Percentiles rank a stretch among this genome's conserved stretches.
Conservation (phyloP, 1,140 invertebrate species). For the Diprion similis region DNA sequence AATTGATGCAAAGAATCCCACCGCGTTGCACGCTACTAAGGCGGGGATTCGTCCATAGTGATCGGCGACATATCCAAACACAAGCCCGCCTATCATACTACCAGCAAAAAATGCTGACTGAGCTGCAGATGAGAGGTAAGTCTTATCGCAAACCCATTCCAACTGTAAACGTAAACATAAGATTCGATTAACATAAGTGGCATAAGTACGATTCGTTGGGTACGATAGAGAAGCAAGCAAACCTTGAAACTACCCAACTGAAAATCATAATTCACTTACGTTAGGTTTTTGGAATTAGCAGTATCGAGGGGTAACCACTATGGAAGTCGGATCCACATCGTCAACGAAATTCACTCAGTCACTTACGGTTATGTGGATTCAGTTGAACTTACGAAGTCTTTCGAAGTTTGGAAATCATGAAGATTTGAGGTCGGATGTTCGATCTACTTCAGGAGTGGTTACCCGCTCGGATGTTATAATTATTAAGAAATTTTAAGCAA, state of each 20-base stretch:
- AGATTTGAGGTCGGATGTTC: too few species aligned
- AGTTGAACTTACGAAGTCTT: too few species aligned
- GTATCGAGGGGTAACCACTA: too few species aligned
- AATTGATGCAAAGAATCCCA: slow-evolving; percentile 80
- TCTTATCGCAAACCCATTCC: slow-evolving; percentile 85
- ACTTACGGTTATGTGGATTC: too few species aligned
- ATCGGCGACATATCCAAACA: slow-evolving; percentile 64
- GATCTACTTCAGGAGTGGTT: too few species aligned
- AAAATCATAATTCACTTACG: neutral
- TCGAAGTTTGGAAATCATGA: too few species aligned
- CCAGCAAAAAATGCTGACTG: slow-evolving; percentile 72
- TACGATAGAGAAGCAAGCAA: neutral
- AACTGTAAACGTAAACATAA: slow-evolving; percentile 61
- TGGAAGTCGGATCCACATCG: too few species aligned
- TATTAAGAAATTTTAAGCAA: too few species aligned
- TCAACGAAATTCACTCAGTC: too few species aligned
- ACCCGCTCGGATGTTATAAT: too few species aligned
- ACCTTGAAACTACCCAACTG: neutral
- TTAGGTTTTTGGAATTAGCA: neutral
- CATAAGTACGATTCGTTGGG: neutral
- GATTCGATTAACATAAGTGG: slow-evolving; percentile 24
- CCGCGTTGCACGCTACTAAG: slow-evolving; percentile 73
- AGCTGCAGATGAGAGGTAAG: slow-evolving; percentile 74
- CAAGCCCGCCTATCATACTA: slow-evolving; percentile 60
- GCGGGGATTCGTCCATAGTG: slow-evolving; percentile 62